A percentile compares a stretch with the other conserved stretches of the same genome.
phyloP scores from a whole-genome alignment of 2,888 invertebrate genomes.

The Pheosia tremula region DNA sequence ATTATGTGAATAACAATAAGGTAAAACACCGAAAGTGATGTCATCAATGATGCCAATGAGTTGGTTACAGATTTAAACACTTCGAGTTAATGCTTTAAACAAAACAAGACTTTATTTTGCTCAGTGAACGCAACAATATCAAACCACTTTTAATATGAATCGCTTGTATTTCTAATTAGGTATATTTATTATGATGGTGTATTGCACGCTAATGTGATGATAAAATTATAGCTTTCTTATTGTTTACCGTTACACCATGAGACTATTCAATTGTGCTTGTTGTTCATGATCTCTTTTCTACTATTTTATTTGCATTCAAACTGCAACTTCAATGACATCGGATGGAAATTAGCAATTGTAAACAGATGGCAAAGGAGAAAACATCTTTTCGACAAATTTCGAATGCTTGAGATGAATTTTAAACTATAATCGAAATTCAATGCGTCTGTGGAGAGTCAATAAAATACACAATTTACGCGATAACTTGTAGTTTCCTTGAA shows the following conservation, averaged over 20 bases:
- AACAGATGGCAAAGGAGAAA: constrained; percentile 4
- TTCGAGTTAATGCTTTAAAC: constrained; percentile 12
- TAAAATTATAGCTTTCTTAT: constrained; percentile 1
- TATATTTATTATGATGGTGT: background rate
- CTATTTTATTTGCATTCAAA: background rate
- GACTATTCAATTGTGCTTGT: background rate
- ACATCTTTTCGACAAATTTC: constrained; percentile 4
- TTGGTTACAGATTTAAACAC: constrained; percentile 22
- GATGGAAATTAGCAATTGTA: constrained; percentile 2
- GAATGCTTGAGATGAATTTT: constrained; percentile 7
- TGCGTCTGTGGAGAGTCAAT: background rate
- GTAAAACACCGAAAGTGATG: constrained; percentile 27
- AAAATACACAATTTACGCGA: background rate
- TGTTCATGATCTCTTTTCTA: background rate
- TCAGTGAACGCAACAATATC: constrained; percentile 25
- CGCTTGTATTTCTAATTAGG: constrained; percentile 9
- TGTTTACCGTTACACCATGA: background rate
- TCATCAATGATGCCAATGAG: constrained; percentile 29
- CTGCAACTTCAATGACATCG: background rate
- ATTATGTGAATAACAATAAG: constrained; percentile 25
- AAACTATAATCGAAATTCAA: constrained; percentile 1
- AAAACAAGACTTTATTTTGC: constrained; percentile 11
- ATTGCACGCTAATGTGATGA: background rate
- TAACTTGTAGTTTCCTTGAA: background rate
- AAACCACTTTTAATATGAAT: constrained; percentile 2